These are phyloP conservation scores for Polietes domitor DNA, from an alignment of 2,888 invertebrate genomes.

Conservation along the genomic window DNA sequence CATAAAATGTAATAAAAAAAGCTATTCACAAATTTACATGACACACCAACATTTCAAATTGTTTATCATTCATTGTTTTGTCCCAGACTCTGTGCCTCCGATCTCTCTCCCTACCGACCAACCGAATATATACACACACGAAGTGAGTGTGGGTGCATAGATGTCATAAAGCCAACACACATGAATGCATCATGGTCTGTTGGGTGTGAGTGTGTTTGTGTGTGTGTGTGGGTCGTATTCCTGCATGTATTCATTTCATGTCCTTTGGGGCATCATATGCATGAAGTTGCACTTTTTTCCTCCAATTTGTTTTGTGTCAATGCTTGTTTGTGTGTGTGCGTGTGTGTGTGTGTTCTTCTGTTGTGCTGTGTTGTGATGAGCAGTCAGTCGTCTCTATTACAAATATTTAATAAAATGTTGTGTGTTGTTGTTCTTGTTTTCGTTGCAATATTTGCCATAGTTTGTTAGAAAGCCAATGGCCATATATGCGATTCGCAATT, in stretches of 20 bases:
- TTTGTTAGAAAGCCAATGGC: no score
- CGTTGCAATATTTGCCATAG: no score
- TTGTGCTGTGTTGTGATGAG: no score
- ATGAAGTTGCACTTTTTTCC: constrained; percentile 47
- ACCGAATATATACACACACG: no score
- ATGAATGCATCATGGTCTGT: neutral
- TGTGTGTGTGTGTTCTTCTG: no score
- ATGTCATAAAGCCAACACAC: neutral
- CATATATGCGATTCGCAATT: no score
- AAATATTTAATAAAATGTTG: no score
- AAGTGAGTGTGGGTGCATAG: neutral
- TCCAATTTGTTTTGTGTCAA: constrained; percentile 4
- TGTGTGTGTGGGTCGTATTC: constrained; percentile 29
- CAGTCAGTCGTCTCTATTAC: no score
- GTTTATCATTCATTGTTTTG: constrained; percentile 39
- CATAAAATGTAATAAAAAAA: constrained; percentile 13
- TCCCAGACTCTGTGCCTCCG: neutral
- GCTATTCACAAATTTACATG: constrained; percentile 20
- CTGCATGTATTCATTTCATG: constrained; percentile 37
- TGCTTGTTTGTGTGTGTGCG: neutral
- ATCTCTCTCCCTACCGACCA: neutral
- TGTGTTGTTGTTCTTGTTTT: no score
- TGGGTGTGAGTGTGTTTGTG: no score
- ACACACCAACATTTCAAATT: constrained; percentile 38
- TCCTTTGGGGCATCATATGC: constrained; percentile 50